phyloP scores from a whole-genome alignment of 2,113 vertebrate genomes.

The Eretmochelys imbricata region DNA sequence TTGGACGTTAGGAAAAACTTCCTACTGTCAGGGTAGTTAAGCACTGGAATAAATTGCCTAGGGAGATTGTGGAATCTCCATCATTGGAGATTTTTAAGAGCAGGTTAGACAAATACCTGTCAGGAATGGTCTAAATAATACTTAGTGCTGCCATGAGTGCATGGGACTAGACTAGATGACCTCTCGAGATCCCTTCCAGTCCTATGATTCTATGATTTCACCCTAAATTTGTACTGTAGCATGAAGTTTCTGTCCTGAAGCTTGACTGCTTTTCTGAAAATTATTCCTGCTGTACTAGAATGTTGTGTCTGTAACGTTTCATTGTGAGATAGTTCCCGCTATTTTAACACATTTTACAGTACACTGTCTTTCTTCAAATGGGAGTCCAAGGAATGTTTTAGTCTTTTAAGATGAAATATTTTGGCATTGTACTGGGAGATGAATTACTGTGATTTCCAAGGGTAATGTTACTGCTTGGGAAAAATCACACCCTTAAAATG shows the following conservation, averaged over 20 bases:
- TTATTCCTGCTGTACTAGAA: conserved; percentile 46
- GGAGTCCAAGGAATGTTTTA: conserved; percentile 61
- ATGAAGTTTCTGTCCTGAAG: conserved; percentile 38
- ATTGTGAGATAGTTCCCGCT: conserved; percentile 59
- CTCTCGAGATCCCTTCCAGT: too few species aligned
- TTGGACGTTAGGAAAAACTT: too few species aligned
- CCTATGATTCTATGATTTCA: not conserved
- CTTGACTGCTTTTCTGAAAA: conserved; percentile 61
- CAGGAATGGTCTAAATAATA: too few species aligned
- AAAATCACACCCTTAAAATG: not conserved
- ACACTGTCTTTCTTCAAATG: conserved; percentile 64
- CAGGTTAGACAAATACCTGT: too few species aligned
- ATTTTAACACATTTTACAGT: conserved; percentile 71
- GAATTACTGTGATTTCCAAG: conserved; percentile 77
- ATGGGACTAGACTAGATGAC: too few species aligned
- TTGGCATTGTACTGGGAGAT: conserved; percentile 76
- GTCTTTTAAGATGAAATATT: conserved; percentile 79
- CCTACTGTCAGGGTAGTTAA: too few species aligned
- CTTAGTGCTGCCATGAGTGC: too few species aligned
- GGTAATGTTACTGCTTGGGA: conserved; percentile 50
- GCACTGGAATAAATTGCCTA: too few species aligned
- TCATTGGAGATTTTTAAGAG: too few species aligned
- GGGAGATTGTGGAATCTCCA: too few species aligned
- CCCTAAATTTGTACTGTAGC: not conserved
- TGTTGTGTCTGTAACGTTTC: conserved; percentile 39